Evolutionary conservation across 1,140 invertebrate genomes (phyloP), one percentile per base, ranked within the genome.

Genomic region (Hestina assimilis): DNA sequence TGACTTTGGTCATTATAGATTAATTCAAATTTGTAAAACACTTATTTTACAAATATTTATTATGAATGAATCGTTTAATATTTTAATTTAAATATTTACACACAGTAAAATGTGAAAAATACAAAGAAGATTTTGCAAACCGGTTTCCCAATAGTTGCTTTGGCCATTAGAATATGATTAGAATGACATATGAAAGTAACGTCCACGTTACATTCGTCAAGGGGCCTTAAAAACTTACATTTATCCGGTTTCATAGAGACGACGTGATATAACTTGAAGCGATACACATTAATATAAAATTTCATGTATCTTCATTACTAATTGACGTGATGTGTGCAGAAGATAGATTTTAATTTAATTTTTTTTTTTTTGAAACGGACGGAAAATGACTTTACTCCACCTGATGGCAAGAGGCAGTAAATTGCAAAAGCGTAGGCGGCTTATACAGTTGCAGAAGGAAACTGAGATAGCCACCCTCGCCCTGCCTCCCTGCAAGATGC

Each of bases 171-270:
- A 53, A 43, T 43, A 31, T 20, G 19, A 53, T 53, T 43, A 53
- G 50, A 53, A 29, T 21, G 15, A 43, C 50, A 43, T 53, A 53
- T 53, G 50, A 53, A 53, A 53, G 50, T 53, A 42, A 33, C 5
- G 6, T 35, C 21, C 38, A 43, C 50, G 50, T 53, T 40, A 53
- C 26, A 41, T 29, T 21, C 19, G 38, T 15, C 19, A 17, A 11
- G 28, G 17, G 50, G n/a, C 40, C 40, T 20, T 35, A 21, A 48
- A 33, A 20, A 28, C 5, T 26, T 11, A 11, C 8, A 21, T 41
- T 17, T 53, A 31, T 53, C 50, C 50, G 50, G 50, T 53, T 33
- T 48, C 19, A 48, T 33, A 33, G 28, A 33, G 45, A 21, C 45
- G 11, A 14, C 21, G 26, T 21, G 8, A 46, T 0, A 8, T 20